Evolutionary conservation across 1,140 invertebrate genomes (phyloP).

Genomic region (Saccostrea glomerata): DNA sequence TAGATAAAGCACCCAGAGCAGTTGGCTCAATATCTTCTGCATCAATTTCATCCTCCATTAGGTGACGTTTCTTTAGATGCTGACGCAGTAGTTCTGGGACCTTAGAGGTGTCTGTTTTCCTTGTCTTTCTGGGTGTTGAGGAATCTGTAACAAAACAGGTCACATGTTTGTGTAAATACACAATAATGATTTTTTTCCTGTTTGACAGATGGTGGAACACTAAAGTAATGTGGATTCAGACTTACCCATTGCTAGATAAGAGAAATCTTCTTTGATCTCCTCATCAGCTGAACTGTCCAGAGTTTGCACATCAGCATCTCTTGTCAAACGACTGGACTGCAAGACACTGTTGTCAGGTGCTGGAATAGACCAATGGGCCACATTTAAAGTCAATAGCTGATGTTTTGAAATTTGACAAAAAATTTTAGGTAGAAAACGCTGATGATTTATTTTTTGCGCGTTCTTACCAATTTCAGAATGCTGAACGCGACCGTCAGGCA

Average conservation of each 20-base stretch:
- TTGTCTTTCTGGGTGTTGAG: conserved; percentile 26
- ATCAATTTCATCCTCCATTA: conserved; percentile 47
- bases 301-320: conserved; percentile 22
- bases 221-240: neutral
- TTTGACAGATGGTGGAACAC: neutral
- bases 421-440: neutral
- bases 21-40: conserved; percentile 46
- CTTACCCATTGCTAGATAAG: conserved; percentile 32
- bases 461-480: conserved; percentile 47
- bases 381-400: neutral
- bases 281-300: conserved; percentile 35
- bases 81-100: conserved; percentile 44
- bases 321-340: conserved; percentile 23
- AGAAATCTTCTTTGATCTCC: conserved; percentile 37
- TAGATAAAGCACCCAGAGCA: conserved; percentile 39
- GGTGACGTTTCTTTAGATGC: conserved; percentile 35
- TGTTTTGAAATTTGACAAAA: too few species aligned
- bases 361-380: neutral
- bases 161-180: neutral
- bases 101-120: conserved; percentile 17
- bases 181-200: too few species aligned
- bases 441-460: neutral
- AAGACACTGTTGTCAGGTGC: conserved; percentile 18
- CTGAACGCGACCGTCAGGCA: conserved; percentile 53
- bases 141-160: conserved; percentile 1